These are phyloP conservation scores for Microdon myrmicae DNA, from an alignment of 2,888 invertebrate species.

Conservation along the genomic window DNA sequence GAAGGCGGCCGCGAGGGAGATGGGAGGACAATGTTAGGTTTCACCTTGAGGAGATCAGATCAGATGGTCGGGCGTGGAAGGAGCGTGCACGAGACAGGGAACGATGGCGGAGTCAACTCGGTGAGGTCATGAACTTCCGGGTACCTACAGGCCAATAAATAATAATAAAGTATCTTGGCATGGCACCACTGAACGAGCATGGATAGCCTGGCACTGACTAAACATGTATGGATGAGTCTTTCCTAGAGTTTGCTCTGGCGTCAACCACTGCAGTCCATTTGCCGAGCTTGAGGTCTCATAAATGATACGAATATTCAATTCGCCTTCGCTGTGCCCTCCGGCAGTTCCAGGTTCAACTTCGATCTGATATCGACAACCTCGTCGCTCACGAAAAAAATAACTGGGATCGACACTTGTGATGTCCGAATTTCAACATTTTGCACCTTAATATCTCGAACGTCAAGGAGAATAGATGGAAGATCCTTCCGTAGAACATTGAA, in stretches of 20 bases:
- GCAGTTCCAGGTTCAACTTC: constrained; percentile 78
- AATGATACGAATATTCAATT: constrained; percentile 69
- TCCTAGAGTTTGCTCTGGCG: constrained; percentile 86
- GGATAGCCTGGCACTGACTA: constrained; percentile 88
- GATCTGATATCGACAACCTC: constrained; percentile 78
- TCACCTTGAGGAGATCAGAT: too few species aligned
- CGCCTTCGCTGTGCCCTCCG: constrained; percentile 67
- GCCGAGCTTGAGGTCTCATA: constrained; percentile 83
- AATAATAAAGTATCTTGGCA: constrained; percentile 95
- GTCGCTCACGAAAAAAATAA: constrained; percentile 73
- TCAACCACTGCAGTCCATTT: constrained; percentile 90
- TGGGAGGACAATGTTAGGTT: too few species aligned
- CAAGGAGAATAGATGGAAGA: constrained; percentile 75
- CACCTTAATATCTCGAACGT: constrained; percentile 78
- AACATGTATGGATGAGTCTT: constrained; percentile 87
- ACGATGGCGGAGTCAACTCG: too few species aligned
- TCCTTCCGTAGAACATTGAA: constrained; percentile 70
- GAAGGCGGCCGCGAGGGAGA: too few species aligned
- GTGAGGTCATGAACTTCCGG: too few species aligned
- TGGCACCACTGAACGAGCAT: constrained; percentile 88
- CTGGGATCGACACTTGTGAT: constrained; percentile 66
- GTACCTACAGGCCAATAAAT: too few species aligned
- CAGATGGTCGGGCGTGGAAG: too few species aligned
- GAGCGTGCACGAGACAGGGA: too few species aligned
- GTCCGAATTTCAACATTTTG: constrained; percentile 70